Evolutionary conservation across 2,888 invertebrate species (phyloP), one percentile per base, ranked within the genome.

Genomic region (Alloplasta piceator): DNA sequence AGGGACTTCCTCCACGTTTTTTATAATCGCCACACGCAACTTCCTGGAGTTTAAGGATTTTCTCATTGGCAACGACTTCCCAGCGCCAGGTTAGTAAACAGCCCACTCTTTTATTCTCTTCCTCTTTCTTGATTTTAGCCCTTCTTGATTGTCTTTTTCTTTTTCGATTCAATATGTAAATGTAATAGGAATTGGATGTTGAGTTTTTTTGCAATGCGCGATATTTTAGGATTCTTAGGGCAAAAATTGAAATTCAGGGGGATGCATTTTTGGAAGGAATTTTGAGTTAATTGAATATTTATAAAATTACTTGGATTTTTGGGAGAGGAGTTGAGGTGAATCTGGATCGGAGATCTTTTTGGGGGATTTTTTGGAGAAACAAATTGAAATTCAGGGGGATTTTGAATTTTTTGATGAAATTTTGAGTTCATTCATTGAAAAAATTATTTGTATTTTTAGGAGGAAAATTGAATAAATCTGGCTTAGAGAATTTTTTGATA

Each of bases 1-100:
- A 52, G 14, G 14, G 14, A 14, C 52, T 52, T 52, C 5, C 14
- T 52, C 52, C 12, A 52, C 12, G 52, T 52, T 52, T 52, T 50
- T 14, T 12, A 3, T 26, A 26, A 52, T 52, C 52, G 52, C 3
- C 12, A 52, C 52, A 6, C 7, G 6, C 43, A 10, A 9, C 43
- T 52, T 52, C 12, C 14, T 12, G 52, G 52, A 12, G 14, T 52
- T 52, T n/a, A 52, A 43, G 10, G 39, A 55, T 67, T 72, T 80
- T 56, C 55, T 36, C 72, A 68, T 55, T 72, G 55, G n/a, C 80
- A 6, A 55, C 67, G 52, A 68, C 14, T 58, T 56, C 43, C 56
- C 39, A 66, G 73, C 68, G 41, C 60, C 68, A 81, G 81, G 81
- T 81, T 58, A 77, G 80, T 80, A 64, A 80, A 80, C 56, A 52